Evolutionary conservation across 2,797 vertebrate genomes (phyloP), one percentile per base, ranked within the genome.

Genomic region (Zenarchopterus dispar): DNA sequence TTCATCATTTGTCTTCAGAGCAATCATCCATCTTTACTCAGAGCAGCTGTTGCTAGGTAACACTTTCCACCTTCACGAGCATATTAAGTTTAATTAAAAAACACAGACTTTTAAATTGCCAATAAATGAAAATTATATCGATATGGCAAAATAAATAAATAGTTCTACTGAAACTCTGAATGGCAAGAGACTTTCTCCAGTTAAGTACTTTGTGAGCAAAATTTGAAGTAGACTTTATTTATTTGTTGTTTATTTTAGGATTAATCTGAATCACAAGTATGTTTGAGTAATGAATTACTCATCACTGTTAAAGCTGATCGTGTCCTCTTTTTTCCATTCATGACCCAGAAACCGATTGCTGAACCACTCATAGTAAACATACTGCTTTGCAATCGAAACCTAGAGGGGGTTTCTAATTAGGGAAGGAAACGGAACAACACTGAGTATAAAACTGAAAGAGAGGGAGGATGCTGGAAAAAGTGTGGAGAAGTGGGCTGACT

Each of bases 401-500:
- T 89, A 66, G 31, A 56, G 81, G 91, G 91, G 70, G 31, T 85
- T 82, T 80, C 75, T 91, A 92, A 92, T 92, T 89, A 88, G 86
- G 85, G 82, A 67, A 83, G 80, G 80, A 88, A 85, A 86, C 62
- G 56, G 74, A 69, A 78, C 56, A 79, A 13, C 36, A 79, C 54
- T 46, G 8, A 72, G 64, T 47, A 51, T 43, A 60, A 41, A 75
- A 58, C 3, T 39, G 67, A 66, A 73, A 56, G 56, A 78, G 67
- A 17, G 10, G 8, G 65, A 70, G 60, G 39, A 57, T 70, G 56
- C n/a, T 63, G 42, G 54, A 72, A 71, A 67, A 84, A 75, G 65
- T 46, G 59, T 36, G 56, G 62, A 16, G 56, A 75, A 67, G 45
- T 26, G 44, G 24, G 43, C 22, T 63, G 75, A 75, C 58, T 49